phyloP scores from a whole-genome alignment of 2,113 vertebrate genomes.

The Polyodon spathula region DNA sequence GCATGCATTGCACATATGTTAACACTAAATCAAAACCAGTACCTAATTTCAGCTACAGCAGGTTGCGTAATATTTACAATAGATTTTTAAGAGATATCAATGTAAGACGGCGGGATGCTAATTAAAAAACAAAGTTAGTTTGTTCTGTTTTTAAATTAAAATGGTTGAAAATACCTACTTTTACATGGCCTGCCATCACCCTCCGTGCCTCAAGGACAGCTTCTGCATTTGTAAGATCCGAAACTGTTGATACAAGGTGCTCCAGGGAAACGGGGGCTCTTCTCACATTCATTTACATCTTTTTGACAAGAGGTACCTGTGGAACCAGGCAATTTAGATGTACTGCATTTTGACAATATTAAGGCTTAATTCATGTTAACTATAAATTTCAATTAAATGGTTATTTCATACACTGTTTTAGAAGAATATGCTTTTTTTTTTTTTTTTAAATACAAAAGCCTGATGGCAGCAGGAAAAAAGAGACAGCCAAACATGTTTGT shows the following conservation, averaged over 20 bases:
- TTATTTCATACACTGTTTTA: no score
- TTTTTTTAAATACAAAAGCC: no score
- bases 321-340: constrained; percentile 27
- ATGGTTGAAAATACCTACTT: constrained; percentile 39
- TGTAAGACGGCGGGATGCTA: constrained; percentile 2
- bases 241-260: constrained; percentile 53
- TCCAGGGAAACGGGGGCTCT: constrained; percentile 52
- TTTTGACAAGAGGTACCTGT: constrained; percentile 54
- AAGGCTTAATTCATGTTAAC: no score
- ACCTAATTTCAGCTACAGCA: not conserved
- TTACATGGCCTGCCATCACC: constrained; percentile 46
- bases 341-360: constrained; percentile 32
- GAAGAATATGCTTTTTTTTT: no score
- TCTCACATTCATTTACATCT: constrained; percentile 60
- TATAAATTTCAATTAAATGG: no score
- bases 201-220: constrained; percentile 46
- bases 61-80: constrained; percentile 7
- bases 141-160: no score
- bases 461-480: no score
- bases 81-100: no score
- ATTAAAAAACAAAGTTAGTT: not conserved
- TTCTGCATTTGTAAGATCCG: constrained; percentile 54
- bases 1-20: no score
- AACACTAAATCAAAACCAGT: no score
- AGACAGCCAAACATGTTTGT: no score